phyloP scores from a whole-genome alignment of 1,140 invertebrate species.

The Caenorhabditis remanei region DNA sequence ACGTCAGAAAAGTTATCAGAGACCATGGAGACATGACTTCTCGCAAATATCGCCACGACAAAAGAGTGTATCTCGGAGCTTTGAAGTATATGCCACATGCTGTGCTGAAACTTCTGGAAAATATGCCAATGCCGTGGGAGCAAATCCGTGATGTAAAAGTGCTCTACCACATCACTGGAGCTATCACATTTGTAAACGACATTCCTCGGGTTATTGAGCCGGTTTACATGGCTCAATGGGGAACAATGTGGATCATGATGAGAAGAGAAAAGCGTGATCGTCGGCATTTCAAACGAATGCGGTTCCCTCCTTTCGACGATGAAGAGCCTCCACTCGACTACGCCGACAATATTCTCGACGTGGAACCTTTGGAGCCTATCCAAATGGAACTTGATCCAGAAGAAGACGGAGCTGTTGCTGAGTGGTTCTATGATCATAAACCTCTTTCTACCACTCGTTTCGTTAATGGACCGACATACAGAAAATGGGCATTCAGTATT shows the following conservation, averaged over 20 bases:
- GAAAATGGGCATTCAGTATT: slow-evolving; percentile 91
- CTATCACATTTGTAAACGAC: slow-evolving; percentile 99
- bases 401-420: slow-evolving; percentile 88
- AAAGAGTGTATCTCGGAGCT: slow-evolving; percentile 95
- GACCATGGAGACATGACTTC: slow-evolving; percentile 99
- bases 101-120: slow-evolving; percentile 96
- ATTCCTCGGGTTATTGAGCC: slow-evolving; percentile 99
- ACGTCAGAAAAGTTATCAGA: slow-evolving; percentile 97
- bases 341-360: slow-evolving; percentile 98
- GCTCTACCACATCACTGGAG: slow-evolving; percentile 82
- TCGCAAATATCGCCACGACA: slow-evolving; percentile 97
- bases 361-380: slow-evolving; percentile 97
- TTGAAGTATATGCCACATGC: slow-evolving; percentile 99
- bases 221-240: slow-evolving; percentile 99
- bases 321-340: slow-evolving; percentile 99
- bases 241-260: slow-evolving; percentile 99
- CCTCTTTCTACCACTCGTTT: slow-evolving; percentile 88
- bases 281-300: slow-evolving; percentile 94
- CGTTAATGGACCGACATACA: slow-evolving; percentile 97
- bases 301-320: slow-evolving; percentile 99
- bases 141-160: slow-evolving; percentile 96
- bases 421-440: slow-evolving; percentile 99
- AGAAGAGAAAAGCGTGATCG: slow-evolving; percentile 96
- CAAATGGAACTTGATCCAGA: slow-evolving; percentile 97
- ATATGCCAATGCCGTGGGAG: slow-evolving; percentile 99